Evolutionary conservation across 92 coral and sea anemone genomes (phyloP).

Genomic region (Actinostola sp.): DNA sequence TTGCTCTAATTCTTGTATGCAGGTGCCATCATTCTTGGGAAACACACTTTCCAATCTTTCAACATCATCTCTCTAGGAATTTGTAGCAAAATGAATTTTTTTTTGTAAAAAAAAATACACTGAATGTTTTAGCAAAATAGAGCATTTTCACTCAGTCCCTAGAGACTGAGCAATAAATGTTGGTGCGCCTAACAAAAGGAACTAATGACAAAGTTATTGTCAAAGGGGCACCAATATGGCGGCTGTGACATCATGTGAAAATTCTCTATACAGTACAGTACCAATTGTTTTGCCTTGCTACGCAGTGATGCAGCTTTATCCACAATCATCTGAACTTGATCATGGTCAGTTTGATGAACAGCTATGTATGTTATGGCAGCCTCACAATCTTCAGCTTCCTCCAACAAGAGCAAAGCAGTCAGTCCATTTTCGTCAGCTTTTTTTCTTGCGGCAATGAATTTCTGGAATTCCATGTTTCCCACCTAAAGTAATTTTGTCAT

Average conservation of each 20-base stretch:
- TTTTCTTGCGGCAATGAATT: slow-evolving; percentile 7
- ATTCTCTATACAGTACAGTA: too few relatives aligned
- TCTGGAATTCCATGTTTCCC: slow-evolving; percentile 13
- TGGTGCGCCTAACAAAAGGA: too few relatives aligned
- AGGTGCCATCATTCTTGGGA: neutral
- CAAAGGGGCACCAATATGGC: too few relatives aligned
- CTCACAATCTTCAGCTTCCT: slow-evolving; percentile 9
- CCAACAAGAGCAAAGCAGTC: neutral
- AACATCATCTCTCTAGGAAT: neutral
- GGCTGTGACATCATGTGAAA: too few relatives aligned
- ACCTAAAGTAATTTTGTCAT: slow-evolving; percentile 2
- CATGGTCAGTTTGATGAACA: neutral
- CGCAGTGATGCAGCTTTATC: slow-evolving; percentile 11
- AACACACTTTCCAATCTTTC: neutral
- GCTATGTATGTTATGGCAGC: slow-evolving; percentile 4
- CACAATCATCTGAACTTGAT: neutral
- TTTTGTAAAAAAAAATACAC: neutral
- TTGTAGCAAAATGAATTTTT: neutral
- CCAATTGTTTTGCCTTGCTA: slow-evolving; percentile 9
- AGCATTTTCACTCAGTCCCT: too few relatives aligned
- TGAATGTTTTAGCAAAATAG: too few relatives aligned
- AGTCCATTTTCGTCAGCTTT: neutral
- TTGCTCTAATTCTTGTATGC: neutral
- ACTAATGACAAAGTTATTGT: too few relatives aligned
- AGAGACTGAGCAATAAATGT: too few relatives aligned